Conservation (phyloP, 2,888 invertebrate species). For the Lumbricus terrestris region DNA sequence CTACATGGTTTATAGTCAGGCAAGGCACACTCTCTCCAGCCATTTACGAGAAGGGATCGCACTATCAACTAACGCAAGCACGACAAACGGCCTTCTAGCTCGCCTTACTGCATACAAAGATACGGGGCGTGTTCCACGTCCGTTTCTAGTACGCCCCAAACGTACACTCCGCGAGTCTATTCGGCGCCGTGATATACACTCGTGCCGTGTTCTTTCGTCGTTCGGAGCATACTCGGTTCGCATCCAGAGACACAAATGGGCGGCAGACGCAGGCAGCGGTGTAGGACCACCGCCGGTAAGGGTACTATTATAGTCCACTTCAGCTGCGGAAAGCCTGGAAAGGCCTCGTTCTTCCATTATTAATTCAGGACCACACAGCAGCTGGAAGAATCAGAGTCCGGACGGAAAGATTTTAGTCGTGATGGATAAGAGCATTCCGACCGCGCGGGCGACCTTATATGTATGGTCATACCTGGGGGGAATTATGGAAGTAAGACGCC, state of each 20-base stretch:
- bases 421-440: neutral
- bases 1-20: neutral
- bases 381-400: neutral
- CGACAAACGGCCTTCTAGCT: neutral
- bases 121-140: neutral
- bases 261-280: neutral
- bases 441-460: neutral
- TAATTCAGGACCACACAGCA: constrained; percentile 3
- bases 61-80: neutral
- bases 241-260: neutral
- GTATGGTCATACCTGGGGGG: neutral
- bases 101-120: neutral
- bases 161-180: neutral
- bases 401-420: constrained; percentile 3
- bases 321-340: neutral
- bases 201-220: neutral
- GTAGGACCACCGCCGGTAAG: neutral
- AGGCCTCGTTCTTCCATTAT: constrained; percentile 3
- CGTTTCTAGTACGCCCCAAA: neutral
- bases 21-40: neutral
- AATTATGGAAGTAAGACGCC: neutral
- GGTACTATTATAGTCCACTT: neutral
- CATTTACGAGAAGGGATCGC: neutral
- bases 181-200: neutral
- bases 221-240: neutral